A percentile compares a stretch with the other conserved stretches of the same genome.
Evolutionary conservation across 1,140 invertebrate genomes (phyloP).

Genomic region (Polypedilum pembai): DNA sequence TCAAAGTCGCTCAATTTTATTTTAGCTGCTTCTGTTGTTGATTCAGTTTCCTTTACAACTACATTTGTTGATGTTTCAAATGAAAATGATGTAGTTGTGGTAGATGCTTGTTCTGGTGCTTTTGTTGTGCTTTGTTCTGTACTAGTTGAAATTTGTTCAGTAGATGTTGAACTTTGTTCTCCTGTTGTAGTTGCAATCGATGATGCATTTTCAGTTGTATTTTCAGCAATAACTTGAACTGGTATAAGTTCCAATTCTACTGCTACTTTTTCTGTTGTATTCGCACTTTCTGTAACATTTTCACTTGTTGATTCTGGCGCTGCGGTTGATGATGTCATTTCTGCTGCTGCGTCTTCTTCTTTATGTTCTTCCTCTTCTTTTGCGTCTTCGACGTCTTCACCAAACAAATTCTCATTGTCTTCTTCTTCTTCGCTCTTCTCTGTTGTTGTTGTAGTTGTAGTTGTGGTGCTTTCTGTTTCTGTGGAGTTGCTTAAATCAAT

Average conservation of each 20-base stretch:
- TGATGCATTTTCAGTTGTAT: background rate
- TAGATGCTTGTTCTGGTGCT: background rate
- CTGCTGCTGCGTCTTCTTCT: background rate
- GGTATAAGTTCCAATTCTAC: background rate
- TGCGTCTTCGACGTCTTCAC: conserved; percentile 23
- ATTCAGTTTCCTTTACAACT: background rate
- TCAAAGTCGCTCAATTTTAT: conserved; percentile 31
- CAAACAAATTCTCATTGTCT: conserved; percentile 26
- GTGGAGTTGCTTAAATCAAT: background rate
- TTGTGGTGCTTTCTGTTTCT: background rate
- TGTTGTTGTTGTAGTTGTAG: conserved; percentile 29
- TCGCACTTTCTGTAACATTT: conserved; percentile 33
- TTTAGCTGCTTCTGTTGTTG: background rate
- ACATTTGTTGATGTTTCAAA: background rate
- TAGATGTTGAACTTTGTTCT: background rate
- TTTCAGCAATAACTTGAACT: background rate
- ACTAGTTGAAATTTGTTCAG: background rate
- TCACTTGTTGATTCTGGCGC: conserved; percentile 34
- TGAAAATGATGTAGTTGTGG: background rate
- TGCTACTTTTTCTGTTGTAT: background rate
- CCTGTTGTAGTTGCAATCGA: background rate
- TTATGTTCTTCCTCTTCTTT: conserved; percentile 27
- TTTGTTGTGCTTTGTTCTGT: background rate
- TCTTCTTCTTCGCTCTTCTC: conserved; percentile 11
- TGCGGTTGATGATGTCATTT: background rate